Evolutionary conservation across 2,113 vertebrate species (phyloP), one percentile per base, ranked within the genome.

Genomic region (Ranitomeya imitator): DNA sequence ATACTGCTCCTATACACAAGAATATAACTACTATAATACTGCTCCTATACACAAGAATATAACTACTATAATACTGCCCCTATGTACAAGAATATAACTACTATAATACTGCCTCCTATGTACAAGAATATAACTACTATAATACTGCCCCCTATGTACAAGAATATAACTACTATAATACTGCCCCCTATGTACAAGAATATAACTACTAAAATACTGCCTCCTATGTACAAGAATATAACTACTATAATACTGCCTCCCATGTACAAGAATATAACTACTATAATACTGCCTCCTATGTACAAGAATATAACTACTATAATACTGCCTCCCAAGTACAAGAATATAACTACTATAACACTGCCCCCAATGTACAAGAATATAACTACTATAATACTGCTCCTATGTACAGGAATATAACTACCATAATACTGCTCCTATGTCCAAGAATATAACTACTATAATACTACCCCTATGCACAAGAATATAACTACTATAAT

Each of bases 141-240:
- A 67, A 67, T 23, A 67, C 63, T 67, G 63, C 4, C 63, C 63
- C 65, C 21, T 23, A 23, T 69, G n/a, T 67, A 67, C 61, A 67
- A 23, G 65, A 67, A 67, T 67, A 67, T 67, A 67, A 67, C n/a
- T 67, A 67, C 65, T 23, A 67, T 23, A 67, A 67, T 67, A 67
- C 21, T 23, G 21, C 67, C 2, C 2, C 67, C 67, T 71, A 71
- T 71, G 63, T 71, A 71, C 67, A 71, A 71, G 63, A 71, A 71
- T 71, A 71, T 71, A 71, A 71, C 67, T 67, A 67, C n/a, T 37
- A 73, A 37, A 73, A 73, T 73, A 73, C 69, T 73, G 26, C 13
- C 13, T 7, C 69, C 23, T 16, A 37, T 73, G 13, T 73, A 73
- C 13, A 71, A 13, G 67, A 71, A 71, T 26, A 63, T 19, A 63